Evolutionary conservation across 2,113 vertebrate genomes (phyloP), one percentile per base, ranked within the genome.

Genomic region (Callospermophilus lateralis): DNA sequence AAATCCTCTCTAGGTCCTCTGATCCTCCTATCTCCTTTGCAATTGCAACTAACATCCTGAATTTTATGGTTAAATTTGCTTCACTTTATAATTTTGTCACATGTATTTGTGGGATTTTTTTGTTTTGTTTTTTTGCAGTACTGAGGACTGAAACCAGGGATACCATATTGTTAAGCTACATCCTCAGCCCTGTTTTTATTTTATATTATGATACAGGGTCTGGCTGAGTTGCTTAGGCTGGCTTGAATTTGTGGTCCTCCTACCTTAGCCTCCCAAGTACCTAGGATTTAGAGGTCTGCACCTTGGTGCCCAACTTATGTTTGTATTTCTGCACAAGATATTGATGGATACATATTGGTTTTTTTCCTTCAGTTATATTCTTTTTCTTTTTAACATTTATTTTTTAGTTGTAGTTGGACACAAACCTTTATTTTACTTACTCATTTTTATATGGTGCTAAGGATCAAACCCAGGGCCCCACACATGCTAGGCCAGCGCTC

Each of bases 31-130:
- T 68, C 53, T 84, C 24, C 39, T 7, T 90, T 51, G 89, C 34
- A 84, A 26, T 65, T 84, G 34, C 76, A 93, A 12, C 26, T 61
- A 34, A 80, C 67, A 76, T 81, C 28, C 34, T 92, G n/a, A 96
- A 81, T 92, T 84, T 93, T 94, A 73, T 93, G 37, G 84, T 51
- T 74, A 9, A 26, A 28, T 88, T 96, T 19, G 7, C 10, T 80
- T 86, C 74, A 48, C n/a, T 48, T 90, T 67, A 48, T 84, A 61
- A 55, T 51, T 87, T 94, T 96, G 55, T 48, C 30, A 90, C 34
- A 53, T 79, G 9, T 72, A 28, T 84, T 74, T 89, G 13, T 78
- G 58, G 45, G 45, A 45, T 51, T 51, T 51, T 51, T 51, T 51
- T 94, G 3, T 30, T 65, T 65, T 32, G 68, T 73, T 73, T 39